Conservation (phyloP, 2,888 invertebrate genomes). For the Plebejus melissa region DNA sequence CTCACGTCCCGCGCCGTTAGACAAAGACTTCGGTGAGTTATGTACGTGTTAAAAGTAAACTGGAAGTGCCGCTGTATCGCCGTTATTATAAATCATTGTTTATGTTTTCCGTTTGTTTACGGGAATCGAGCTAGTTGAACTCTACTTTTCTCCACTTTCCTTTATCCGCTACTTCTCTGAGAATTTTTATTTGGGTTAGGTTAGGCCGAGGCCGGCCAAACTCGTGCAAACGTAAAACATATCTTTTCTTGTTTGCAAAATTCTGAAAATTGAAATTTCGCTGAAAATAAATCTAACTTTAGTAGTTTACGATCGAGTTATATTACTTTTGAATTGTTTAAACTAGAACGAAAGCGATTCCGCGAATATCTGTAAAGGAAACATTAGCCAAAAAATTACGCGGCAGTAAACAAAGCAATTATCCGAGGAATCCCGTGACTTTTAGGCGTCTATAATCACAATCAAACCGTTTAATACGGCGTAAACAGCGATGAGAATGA, state of each 20-base stretch:
- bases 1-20: constrained; percentile 76
- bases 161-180: neutral
- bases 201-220: neutral
- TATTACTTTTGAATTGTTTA: constrained; percentile 28
- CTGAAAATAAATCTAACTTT: constrained; percentile 29
- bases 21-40: constrained; percentile 78
- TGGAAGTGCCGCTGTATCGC: constrained; percentile 76
- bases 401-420: constrained; percentile 33
- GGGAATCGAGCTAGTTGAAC: constrained; percentile 70
- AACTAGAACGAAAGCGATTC: constrained; percentile 23
- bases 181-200: constrained; percentile 1
- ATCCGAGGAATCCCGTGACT: constrained; percentile 36
- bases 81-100: constrained; percentile 80
- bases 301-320: constrained; percentile 26
- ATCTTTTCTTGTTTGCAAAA: neutral
- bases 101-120: constrained; percentile 78
- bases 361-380: neutral
- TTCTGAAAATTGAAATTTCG: constrained; percentile 25
- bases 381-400: constrained; percentile 20
- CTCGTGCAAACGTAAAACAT: neutral
- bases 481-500: constrained; percentile 68
- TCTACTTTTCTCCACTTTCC: neutral
- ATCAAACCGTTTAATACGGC: constrained; percentile 72
- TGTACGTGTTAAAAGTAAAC: constrained; percentile 80
- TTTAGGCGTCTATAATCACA: constrained; percentile 60